Evolutionary conservation across 2,113 vertebrate genomes (phyloP).

Genomic region (Gallinago jamesoni): DNA sequence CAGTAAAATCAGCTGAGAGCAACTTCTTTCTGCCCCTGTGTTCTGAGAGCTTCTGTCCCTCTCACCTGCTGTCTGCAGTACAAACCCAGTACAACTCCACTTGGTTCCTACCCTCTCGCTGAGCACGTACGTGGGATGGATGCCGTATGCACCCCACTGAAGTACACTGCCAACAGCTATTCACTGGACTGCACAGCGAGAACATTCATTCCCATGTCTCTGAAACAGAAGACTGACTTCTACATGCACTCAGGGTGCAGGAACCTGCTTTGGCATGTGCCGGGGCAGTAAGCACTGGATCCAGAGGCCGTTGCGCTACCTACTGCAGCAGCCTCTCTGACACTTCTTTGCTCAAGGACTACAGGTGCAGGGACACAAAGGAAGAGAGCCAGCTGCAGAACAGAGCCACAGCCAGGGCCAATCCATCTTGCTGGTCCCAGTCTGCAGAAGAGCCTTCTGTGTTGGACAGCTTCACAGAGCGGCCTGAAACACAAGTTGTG

Average conservation of each 20-base stretch:
- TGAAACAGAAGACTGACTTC: not conserved
- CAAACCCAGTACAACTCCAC: not conserved
- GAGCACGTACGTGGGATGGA: not conserved
- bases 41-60: not conserved
- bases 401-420: not conserved
- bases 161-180: not conserved
- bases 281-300: fast-evolving
- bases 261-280: not conserved
- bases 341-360: not conserved
- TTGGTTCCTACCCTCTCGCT: not conserved
- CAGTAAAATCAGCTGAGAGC: not conserved
- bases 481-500: not conserved
- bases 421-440: not conserved
- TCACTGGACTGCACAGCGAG: fast-evolving
- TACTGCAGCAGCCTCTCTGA: not conserved
- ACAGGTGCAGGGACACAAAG: no score
- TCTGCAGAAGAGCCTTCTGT: not conserved
- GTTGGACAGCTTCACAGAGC: not conserved
- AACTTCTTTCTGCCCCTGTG: not conserved
- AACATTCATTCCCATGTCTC: not conserved
- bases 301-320: not conserved
- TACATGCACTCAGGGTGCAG: not conserved
- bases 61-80: not conserved
- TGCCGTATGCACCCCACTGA: not conserved
- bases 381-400: not conserved